These are phyloP conservation scores for Parthenolecanium corni DNA, from an alignment of 2,888 invertebrate species.

Conservation along the genomic window DNA sequence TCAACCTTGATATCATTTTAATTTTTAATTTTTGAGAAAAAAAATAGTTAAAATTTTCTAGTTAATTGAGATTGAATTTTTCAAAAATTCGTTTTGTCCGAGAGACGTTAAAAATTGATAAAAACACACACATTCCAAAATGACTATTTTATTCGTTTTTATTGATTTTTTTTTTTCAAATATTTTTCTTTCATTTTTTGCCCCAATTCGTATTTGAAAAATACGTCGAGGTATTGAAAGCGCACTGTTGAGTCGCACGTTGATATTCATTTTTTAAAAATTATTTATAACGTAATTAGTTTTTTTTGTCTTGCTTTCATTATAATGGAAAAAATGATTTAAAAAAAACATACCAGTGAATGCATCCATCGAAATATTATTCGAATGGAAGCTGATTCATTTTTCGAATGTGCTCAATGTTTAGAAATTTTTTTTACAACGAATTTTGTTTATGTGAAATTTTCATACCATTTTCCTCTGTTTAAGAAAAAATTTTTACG, in stretches of 20 bases:
- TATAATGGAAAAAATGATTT: background rate
- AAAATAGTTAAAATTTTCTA: background rate
- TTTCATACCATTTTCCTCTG: background rate
- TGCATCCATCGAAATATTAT: background rate
- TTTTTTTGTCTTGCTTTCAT: background rate
- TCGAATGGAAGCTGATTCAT: background rate
- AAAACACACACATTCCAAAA: slow-evolving; percentile 17
- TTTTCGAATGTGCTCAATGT: slow-evolving; percentile 5
- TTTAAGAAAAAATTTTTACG: background rate
- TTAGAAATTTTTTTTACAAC: slow-evolving; percentile 14
- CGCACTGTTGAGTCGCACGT: background rate
- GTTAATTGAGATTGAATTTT: background rate
- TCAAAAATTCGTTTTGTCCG: slow-evolving; percentile 3
- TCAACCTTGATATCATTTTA: slow-evolving; percentile 20
- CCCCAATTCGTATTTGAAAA: background rate
- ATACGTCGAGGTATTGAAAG: background rate
- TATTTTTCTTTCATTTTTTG: slow-evolving; percentile 1
- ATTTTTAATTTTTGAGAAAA: background rate
- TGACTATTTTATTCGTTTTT: slow-evolving; percentile 5
- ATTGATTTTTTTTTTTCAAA: slow-evolving; percentile 7
- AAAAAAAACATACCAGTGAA: background rate
- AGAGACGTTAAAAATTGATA: background rate
- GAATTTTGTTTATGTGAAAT: background rate
- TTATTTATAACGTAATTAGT: slow-evolving; percentile 3
- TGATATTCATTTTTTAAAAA: slow-evolving; percentile 10